Percentiles rank a stretch among this genome's conserved stretches.
These are phyloP conservation scores for Amphipyra tragopoginis DNA, from an alignment of 2,888 invertebrate genomes.

Conservation along the genomic window DNA sequence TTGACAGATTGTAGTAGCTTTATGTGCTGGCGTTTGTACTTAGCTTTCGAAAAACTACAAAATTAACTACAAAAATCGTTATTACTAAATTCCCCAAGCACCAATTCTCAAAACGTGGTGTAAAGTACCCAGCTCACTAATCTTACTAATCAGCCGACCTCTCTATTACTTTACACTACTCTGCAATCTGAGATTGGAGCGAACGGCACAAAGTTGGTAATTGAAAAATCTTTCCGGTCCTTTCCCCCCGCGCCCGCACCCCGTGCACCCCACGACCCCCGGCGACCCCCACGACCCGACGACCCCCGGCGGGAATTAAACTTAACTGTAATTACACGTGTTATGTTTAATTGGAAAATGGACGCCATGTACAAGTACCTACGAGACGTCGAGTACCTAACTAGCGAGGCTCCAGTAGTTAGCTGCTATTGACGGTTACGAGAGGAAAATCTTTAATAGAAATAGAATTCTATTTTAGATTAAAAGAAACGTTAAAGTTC, in stretches of 20 bases:
- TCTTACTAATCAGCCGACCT: no score
- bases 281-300: constrained; percentile 23
- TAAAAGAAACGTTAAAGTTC: no score
- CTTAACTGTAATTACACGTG: constrained; percentile 68
- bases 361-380: constrained; percentile 21
- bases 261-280: constrained; percentile 37
- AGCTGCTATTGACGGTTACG: not conserved
- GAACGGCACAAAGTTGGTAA: constrained; percentile 86
- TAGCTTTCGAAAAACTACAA: no score
- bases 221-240: constrained; percentile 86
- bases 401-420: not conserved
- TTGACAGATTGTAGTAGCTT: no score
- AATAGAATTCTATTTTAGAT: not conserved
- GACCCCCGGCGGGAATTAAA: constrained; percentile 62
- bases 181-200: constrained; percentile 82
- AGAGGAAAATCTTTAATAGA: not conserved
- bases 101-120: no score
- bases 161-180: constrained; percentile 57
- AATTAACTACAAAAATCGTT: no score
- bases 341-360: constrained; percentile 60
- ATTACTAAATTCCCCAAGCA: no score
- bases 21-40: no score
- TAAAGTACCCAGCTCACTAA: no score
- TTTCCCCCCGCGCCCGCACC: no score
- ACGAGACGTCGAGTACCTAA: not conserved